Conservation (phyloP, 2,113 vertebrate genomes). For the Tragelaphus strepsiceros region DNA sequence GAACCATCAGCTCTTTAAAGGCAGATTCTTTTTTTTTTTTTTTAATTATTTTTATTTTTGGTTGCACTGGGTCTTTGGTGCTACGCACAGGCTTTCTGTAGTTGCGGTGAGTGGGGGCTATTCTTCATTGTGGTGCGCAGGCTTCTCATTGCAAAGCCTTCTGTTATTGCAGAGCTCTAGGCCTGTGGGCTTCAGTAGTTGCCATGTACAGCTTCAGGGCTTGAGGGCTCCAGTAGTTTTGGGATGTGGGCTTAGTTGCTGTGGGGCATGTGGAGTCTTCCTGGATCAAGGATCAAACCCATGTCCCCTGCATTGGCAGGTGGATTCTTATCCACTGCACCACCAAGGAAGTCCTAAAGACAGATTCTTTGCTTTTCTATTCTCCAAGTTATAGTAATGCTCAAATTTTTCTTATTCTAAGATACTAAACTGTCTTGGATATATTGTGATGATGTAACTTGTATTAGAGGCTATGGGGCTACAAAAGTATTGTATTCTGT, state of each 20-base stretch:
- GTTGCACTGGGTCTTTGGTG: background rate
- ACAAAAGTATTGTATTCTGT: background rate
- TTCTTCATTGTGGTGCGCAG: background rate
- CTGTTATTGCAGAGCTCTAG: background rate
- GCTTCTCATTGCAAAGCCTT: background rate
- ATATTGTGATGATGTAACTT: background rate
- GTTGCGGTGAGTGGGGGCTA: background rate
- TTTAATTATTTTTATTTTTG: background rate
- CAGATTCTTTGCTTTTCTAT: background rate
- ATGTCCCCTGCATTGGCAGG: background rate
- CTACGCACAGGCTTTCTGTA: rapidly evolving
- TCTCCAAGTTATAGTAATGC: background rate
- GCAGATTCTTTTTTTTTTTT: background rate
- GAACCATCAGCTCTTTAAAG: background rate
- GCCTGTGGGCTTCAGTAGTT: background rate
- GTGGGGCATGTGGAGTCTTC: background rate
- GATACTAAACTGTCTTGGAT: background rate
- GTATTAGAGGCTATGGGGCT: background rate
- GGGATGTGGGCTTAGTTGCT: background rate
- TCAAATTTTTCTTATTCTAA: background rate
- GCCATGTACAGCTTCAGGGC: background rate
- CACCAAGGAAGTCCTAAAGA: background rate
- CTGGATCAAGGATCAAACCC: background rate
- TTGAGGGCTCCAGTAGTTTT: background rate
- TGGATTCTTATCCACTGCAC: background rate